phyloP scores from a whole-genome alignment of 2,113 vertebrate species.

The Oxygymnocypris stewartii region DNA sequence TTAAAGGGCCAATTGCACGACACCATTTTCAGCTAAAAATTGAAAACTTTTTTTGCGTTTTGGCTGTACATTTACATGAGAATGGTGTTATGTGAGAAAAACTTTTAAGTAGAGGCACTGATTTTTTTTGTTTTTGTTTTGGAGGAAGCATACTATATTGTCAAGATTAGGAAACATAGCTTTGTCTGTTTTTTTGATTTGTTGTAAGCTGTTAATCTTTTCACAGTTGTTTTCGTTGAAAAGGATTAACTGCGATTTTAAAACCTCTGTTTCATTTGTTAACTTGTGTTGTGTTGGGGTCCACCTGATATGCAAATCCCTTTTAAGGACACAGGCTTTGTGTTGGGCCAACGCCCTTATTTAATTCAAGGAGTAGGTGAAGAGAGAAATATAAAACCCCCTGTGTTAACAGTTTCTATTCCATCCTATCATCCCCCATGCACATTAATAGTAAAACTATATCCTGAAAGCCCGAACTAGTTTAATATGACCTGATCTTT shows the following conservation, averaged over 20 bases:
- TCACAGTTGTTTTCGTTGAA: conserved; percentile 14
- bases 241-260: conserved; percentile 11
- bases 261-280: conserved; percentile 40
- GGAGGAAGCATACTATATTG: background rate
- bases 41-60: no score
- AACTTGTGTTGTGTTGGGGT: background rate
- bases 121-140: background rate
- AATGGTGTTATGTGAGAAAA: background rate
- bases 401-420: background rate
- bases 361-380: background rate
- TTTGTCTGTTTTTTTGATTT: conserved; percentile 41
- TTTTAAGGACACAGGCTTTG: background rate
- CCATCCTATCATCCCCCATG: background rate
- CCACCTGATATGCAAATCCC: conserved; percentile 26
- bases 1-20: no score
- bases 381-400: background rate
- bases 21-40: no score
- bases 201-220: conserved; percentile 19
- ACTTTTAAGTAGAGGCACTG: background rate
- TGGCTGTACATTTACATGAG: no score
- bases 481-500: background rate
- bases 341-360: conserved; percentile 18
- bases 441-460: background rate
- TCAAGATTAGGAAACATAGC: conserved; percentile 13
- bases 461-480: background rate